Conservation (phyloP, 2,888 invertebrate genomes). For the Spodoptera exigua region DNA sequence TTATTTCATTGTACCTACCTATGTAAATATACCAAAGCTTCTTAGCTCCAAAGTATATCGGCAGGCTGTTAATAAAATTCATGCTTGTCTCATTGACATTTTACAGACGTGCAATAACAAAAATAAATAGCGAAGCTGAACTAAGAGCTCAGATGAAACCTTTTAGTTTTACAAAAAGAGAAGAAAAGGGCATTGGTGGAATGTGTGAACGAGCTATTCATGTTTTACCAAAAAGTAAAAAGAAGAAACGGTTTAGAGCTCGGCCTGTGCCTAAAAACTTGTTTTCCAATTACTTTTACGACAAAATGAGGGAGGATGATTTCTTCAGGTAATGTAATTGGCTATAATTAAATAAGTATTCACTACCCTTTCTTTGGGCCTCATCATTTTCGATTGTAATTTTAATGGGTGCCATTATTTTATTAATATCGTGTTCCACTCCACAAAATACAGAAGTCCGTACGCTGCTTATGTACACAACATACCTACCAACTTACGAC, state of each 20-base stretch:
- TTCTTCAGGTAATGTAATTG: constrained; percentile 90
- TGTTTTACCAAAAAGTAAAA: constrained; percentile 77
- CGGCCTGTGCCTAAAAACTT: constrained; percentile 92
- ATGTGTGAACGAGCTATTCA: constrained; percentile 77
- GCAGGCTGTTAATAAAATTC: constrained; percentile 4
- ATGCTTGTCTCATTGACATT: constrained; percentile 36
- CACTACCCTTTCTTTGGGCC: not conserved
- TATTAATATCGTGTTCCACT: too few relatives aligned
- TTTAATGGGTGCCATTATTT: too few relatives aligned
- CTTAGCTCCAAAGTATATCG: constrained; percentile 11
- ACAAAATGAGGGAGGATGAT: constrained; percentile 92
- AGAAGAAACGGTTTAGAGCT: constrained; percentile 90
- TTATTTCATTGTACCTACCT: not conserved
- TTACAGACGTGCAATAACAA: constrained; percentile 88
- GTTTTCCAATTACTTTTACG: constrained; percentile 92
- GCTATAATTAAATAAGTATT: not conserved
- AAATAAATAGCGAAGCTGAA: constrained; percentile 90
- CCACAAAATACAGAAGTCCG: too few relatives aligned
- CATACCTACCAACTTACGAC: too few relatives aligned
- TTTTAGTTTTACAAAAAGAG: constrained; percentile 90
- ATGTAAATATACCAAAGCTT: constrained; percentile 10
- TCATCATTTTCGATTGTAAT: too few relatives aligned
- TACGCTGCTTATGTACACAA: too few relatives aligned
- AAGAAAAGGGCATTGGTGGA: constrained; percentile 84
- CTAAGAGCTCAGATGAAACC: constrained; percentile 91